phyloP scores from a whole-genome alignment of 1,140 invertebrate species.

The Leptestheria dahalacensis region DNA sequence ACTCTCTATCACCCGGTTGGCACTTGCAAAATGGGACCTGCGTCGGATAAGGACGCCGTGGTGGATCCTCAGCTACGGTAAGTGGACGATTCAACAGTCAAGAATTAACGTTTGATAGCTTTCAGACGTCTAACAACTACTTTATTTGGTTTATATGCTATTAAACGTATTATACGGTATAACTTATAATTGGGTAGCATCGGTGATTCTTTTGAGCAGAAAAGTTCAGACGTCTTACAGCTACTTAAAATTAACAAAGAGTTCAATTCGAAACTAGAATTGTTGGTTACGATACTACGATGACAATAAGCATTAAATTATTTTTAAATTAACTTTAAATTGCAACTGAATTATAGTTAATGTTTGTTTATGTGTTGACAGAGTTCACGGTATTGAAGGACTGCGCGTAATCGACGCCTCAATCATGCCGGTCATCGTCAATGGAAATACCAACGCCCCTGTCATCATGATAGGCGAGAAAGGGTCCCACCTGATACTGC shows the following conservation, averaged over 20 bases:
- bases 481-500: slow-evolving; percentile 34
- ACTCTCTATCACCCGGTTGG: slow-evolving; percentile 16
- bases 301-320: too few relatives aligned
- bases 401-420: slow-evolving; percentile 29
- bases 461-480: slow-evolving; percentile 32
- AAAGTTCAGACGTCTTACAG: not conserved
- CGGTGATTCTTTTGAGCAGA: not conserved
- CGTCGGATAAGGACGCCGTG: slow-evolving; percentile 12
- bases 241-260: not conserved
- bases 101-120: too few relatives aligned
- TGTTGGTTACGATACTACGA: too few relatives aligned
- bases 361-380: too few relatives aligned
- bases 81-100: too few relatives aligned
- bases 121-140: too few relatives aligned
- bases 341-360: too few relatives aligned
- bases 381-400: slow-evolving; percentile 16
- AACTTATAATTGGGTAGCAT: not conserved
- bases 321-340: too few relatives aligned
- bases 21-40: slow-evolving; percentile 17
- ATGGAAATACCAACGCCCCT: slow-evolving; percentile 24
- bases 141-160: not conserved
- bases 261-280: too few relatives aligned
- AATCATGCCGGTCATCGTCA: slow-evolving; percentile 26
- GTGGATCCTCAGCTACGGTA: slow-evolving; percentile 16
- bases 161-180: not conserved